phyloP scores from a whole-genome alignment of 2,797 vertebrate species.

The Xiphorhynchus erythropygius region DNA sequence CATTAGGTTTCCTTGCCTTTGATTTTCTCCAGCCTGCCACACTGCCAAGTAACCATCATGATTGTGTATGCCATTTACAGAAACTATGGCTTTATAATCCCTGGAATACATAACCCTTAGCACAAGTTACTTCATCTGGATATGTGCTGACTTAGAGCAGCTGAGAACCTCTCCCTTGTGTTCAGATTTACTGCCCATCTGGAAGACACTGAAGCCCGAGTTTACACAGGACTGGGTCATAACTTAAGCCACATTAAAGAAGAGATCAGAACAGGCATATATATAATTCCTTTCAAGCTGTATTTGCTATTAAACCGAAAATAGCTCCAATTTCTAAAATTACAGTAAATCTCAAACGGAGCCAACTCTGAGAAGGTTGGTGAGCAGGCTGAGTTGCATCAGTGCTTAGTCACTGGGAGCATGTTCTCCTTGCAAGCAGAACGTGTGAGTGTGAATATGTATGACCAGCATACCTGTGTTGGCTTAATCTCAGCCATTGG shows the following conservation, averaged over 20 bases:
- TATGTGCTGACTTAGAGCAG: conserved; percentile 10
- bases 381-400: background rate
- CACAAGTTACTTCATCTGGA: conserved; percentile 17
- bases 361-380: background rate
- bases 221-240: background rate
- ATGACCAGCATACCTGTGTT: background rate
- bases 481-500: background rate
- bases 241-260: conserved; percentile 61
- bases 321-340: background rate
- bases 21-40: background rate
- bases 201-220: conserved; percentile 29
- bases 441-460: background rate
- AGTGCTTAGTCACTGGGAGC: background rate
- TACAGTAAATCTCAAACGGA: background rate
- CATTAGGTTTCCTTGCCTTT: background rate
- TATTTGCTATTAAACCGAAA: conserved; percentile 1
- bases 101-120: background rate
- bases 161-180: conserved; percentile 5
- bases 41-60: background rate
- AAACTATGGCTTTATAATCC: background rate
- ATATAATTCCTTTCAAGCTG: conserved; percentile 24
- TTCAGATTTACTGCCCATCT: conserved; percentile 54
- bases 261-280: conserved; percentile 1
- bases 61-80: background rate
- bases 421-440: fast-evolving